Percentiles rank a stretch among this genome's conserved stretches.
Evolutionary conservation across 2,888 invertebrate species (phyloP).

Genomic region (Andrena chrysosceles): DNA sequence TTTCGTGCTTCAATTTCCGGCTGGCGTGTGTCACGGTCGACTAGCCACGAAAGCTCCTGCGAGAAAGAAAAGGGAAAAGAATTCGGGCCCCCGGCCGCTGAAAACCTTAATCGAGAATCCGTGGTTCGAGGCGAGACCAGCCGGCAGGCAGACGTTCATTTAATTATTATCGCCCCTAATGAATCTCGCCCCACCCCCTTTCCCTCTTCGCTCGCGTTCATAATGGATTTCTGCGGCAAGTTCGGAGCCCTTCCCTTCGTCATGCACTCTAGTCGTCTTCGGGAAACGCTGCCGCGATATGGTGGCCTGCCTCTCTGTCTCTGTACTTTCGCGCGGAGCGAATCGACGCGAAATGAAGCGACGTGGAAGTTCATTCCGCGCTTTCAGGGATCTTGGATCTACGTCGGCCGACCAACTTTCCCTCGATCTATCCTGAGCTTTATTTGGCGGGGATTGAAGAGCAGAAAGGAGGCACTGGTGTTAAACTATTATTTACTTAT

Average conservation of each 20-base stretch:
- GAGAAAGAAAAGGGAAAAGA: conserved; percentile 30
- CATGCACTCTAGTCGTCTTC: conserved; percentile 55
- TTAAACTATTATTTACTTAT: too few species aligned
- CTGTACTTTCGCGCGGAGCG: conserved; percentile 10
- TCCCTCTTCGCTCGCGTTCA: conserved; percentile 58
- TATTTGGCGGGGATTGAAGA: too few species aligned
- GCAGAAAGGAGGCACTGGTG: too few species aligned
- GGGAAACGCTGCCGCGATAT: conserved; percentile 60
- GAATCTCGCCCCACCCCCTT: conserved; percentile 70
- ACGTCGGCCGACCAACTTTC: neutral
- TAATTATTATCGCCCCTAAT: conserved; percentile 79
- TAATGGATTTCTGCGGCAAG: conserved; percentile 79
- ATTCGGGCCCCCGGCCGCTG: conserved; percentile 17
- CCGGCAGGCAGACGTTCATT: conserved; percentile 75
- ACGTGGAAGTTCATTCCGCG: conserved; percentile 23
- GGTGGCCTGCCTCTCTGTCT: conserved; percentile 14
- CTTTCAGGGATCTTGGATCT: conserved; percentile 1
- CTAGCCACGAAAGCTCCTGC: conserved; percentile 33
- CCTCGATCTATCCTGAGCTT: neutral
- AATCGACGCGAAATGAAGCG: conserved; percentile 42
- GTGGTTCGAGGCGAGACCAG: conserved; percentile 36
- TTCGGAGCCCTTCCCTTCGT: conserved; percentile 59
- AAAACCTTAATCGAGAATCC: conserved; percentile 67
- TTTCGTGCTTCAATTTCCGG: conserved; percentile 69
- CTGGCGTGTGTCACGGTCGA: conserved; percentile 22